phyloP scores from a whole-genome alignment of 2,113 vertebrate species.

The Cynoglossus semilaevis region DNA sequence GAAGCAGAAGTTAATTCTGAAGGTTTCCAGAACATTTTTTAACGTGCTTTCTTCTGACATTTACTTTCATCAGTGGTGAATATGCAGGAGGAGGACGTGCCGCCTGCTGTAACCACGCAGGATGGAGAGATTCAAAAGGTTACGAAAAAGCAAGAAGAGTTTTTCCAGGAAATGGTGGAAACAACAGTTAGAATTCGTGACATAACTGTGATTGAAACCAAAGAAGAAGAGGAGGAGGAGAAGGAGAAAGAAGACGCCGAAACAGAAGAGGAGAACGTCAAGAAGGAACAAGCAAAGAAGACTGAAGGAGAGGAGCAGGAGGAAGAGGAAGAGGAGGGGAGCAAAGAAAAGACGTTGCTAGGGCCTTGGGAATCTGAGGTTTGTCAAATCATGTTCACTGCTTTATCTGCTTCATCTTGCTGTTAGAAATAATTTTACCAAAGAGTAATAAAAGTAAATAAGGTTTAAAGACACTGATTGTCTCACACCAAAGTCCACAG shows the following conservation, averaged over 20 bases:
- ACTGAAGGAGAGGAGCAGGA: background rate
- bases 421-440: background rate
- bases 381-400: background rate
- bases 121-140: background rate
- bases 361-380: conserved; percentile 51
- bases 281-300: background rate
- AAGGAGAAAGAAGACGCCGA: background rate
- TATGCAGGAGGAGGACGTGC: conserved; percentile 34
- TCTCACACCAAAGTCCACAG: background rate
- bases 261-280: background rate
- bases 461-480: background rate
- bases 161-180: background rate
- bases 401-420: background rate
- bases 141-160: background rate
- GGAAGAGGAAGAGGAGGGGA: background rate
- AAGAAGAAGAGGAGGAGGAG: background rate
- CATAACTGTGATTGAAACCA: background rate
- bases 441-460: background rate
- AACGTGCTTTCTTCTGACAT: background rate
- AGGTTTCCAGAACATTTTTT: too few species aligned
- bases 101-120: background rate
- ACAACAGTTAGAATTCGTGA: background rate
- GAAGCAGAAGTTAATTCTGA: too few species aligned
- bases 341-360: conserved; percentile 9
- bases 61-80: conserved; percentile 8